These are phyloP conservation scores for Polyodon spathula DNA, from an alignment of 2,113 vertebrate species.

Conservation along the genomic window DNA sequence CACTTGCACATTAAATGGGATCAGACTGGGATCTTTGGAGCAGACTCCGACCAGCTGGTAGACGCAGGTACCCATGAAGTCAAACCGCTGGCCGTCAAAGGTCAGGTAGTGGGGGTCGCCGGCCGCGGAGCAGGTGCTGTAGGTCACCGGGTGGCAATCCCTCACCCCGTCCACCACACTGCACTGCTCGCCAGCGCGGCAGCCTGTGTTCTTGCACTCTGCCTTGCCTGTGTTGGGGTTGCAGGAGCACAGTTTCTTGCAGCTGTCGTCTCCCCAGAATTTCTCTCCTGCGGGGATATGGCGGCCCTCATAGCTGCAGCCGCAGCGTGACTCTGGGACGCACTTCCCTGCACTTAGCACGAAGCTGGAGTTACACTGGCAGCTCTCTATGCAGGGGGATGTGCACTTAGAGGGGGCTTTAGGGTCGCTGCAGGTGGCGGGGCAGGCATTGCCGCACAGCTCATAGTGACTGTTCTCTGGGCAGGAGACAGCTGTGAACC, in stretches of 20 bases:
- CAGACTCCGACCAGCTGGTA: constrained; percentile 21
- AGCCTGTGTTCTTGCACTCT: constrained; percentile 15
- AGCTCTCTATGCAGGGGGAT: constrained; percentile 39
- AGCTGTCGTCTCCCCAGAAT: constrained; percentile 37
- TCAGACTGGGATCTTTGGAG: constrained; percentile 6
- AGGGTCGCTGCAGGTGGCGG: constrained; percentile 48
- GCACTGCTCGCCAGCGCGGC: constrained; percentile 27
- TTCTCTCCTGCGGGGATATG: constrained; percentile 14
- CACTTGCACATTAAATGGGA: constrained; percentile 15
- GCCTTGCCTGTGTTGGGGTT: accelerated
- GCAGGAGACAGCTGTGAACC: constrained; percentile 29
- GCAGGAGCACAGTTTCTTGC: constrained; percentile 39
- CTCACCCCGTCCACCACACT: constrained; percentile 23
- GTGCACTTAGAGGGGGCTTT: constrained; percentile 38
- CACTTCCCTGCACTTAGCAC: constrained; percentile 33
- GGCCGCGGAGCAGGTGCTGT: constrained; percentile 14
- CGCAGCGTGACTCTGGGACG: constrained; percentile 25
- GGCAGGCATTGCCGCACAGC: constrained; percentile 50
- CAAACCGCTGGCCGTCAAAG: constrained; percentile 23
- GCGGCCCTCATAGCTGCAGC: constrained; percentile 35
- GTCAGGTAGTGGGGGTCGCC: constrained; percentile 27
- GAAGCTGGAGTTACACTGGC: constrained; percentile 39
- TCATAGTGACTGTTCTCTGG: constrained; percentile 56
- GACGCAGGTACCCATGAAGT: constrained; percentile 27
- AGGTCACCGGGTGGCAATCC: constrained; percentile 35